Conservation (phyloP, 2,113 vertebrate species). For the Nipponia nippon region DNA sequence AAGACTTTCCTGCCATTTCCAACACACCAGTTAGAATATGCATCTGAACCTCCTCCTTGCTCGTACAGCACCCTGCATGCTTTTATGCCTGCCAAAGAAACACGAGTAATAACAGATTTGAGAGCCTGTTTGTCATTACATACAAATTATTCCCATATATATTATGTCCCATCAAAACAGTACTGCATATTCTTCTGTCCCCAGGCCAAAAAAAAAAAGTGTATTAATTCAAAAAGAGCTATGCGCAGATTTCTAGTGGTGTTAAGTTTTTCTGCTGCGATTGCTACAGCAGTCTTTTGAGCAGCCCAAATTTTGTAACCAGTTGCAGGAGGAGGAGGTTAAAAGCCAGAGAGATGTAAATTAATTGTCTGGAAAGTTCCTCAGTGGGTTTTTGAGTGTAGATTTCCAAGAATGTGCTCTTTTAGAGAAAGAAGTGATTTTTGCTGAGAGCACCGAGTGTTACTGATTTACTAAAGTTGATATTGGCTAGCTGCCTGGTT, state of each 20-base stretch:
- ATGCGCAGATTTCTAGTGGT: neutral
- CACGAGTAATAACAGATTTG: neutral
- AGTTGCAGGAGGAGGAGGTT: neutral
- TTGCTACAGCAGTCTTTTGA: neutral
- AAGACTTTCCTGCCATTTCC: neutral
- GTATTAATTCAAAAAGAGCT: neutral
- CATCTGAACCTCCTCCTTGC: neutral
- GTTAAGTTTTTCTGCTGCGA: neutral
- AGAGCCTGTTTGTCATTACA: neutral
- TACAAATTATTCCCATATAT: neutral
- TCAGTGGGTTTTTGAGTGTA: neutral
- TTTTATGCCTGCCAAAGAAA: neutral
- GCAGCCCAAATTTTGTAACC: neutral
- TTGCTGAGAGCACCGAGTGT: neutral
- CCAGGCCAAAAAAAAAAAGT: neutral
- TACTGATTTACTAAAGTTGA: slow-evolving; percentile 31
- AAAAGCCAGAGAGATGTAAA: neutral
- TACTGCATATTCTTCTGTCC: neutral
- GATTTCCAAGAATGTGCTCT: slow-evolving; percentile 16
- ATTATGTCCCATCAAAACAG: neutral
- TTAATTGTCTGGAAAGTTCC: slow-evolving; percentile 10
- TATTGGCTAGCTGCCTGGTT: slow-evolving; percentile 33
- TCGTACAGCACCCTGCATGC: neutral
- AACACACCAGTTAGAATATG: neutral
- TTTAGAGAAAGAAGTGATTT: slow-evolving; percentile 26